Conservation (phyloP, 2,113 vertebrate species). For the Geococcyx californianus region DNA sequence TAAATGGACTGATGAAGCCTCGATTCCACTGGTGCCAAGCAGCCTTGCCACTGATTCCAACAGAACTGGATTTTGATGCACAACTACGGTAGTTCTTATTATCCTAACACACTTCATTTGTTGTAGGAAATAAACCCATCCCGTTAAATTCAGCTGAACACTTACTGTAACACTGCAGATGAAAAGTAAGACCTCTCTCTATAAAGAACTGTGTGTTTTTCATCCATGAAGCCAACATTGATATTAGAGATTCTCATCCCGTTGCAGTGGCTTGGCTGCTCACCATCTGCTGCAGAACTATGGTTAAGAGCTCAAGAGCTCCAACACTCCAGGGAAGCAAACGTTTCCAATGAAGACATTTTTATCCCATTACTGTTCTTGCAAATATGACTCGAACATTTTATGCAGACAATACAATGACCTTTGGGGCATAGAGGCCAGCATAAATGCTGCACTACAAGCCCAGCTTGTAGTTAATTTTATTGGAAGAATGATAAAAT, state of each 20-base stretch:
- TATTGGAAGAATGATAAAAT: slow-evolving; percentile 36
- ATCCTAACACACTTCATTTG: not conserved
- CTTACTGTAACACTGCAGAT: not conserved
- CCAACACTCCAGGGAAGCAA: slow-evolving; percentile 27
- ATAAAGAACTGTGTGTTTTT: not conserved
- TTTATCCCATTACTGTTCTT: slow-evolving; percentile 32
- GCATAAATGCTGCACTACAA: not conserved
- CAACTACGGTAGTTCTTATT: not conserved
- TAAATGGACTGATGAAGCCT: not conserved
- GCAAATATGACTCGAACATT: not conserved
- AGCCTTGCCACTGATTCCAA: not conserved
- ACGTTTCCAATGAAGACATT: not conserved
- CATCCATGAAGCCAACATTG: not conserved
- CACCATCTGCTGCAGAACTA: not conserved
- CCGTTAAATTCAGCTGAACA: not conserved
- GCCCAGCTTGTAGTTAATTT: slow-evolving; percentile 8
- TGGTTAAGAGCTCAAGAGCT: not conserved
- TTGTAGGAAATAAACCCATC: not conserved
- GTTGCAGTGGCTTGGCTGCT: slow-evolving; percentile 30
- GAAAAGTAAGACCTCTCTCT: not conserved
- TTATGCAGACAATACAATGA: slow-evolving; percentile 18
- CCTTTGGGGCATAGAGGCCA: slow-evolving; percentile 10
- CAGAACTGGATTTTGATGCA: not conserved
- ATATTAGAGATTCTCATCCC: slow-evolving; percentile 15
- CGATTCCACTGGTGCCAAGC: not conserved